phyloP scores from a whole-genome alignment of 2,888 invertebrate species.

The Lissocephala sabroskyi region DNA sequence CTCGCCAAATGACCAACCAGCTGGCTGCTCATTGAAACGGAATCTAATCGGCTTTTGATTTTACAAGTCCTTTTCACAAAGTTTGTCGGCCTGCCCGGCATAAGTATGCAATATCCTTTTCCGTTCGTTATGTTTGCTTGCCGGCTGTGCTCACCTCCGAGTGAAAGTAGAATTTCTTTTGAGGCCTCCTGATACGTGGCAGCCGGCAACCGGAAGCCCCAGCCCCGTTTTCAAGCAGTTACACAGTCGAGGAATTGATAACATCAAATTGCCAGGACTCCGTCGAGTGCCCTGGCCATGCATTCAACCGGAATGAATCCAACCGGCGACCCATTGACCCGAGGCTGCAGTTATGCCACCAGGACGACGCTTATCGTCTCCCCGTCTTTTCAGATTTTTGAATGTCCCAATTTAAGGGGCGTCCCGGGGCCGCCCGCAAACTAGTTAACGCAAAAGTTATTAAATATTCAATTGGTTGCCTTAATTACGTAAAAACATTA shows the following conservation, averaged over 20 bases:
- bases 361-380: constrained; percentile 4
- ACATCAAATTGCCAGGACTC: constrained; percentile 42
- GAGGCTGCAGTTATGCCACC: not conserved
- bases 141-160: too few relatives aligned
- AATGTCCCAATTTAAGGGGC: too few relatives aligned
- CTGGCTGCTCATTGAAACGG: constrained; percentile 61
- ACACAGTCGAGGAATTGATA: constrained; percentile 63
- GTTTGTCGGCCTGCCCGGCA: constrained; percentile 50
- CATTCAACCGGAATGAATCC: constrained; percentile 49
- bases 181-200: constrained; percentile 22
- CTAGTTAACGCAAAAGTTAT: constrained; percentile 41
- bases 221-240: constrained; percentile 52
- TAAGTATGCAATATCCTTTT: constrained; percentile 68
- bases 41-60: constrained; percentile 68
- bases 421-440: constrained; percentile 22
- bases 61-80: constrained; percentile 63
- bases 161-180: constrained; percentile 56
- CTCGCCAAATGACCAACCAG: constrained; percentile 60
- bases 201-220: not conserved
- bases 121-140: constrained; percentile 63
- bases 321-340: not conserved
- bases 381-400: constrained; percentile 30
- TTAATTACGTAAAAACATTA: constrained; percentile 64
- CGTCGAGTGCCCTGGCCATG: constrained; percentile 13
- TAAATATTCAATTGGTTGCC: constrained; percentile 58